phyloP scores from a whole-genome alignment of 2,113 vertebrate species.

The Euleptes europaea region DNA sequence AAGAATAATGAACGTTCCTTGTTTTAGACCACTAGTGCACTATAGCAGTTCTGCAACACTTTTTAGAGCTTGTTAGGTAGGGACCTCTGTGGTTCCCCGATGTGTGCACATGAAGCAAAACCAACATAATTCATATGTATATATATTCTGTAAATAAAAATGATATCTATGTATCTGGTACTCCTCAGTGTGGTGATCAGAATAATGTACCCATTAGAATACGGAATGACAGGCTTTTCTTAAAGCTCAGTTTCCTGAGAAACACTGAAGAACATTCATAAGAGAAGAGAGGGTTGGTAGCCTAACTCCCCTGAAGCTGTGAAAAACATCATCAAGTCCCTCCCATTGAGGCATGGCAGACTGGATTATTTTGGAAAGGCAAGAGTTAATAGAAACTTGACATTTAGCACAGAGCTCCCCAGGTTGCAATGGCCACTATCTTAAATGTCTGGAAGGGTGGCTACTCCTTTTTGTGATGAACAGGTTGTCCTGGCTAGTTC shows the following conservation, averaged over 20 bases:
- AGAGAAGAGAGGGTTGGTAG: background rate
- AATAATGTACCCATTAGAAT: background rate
- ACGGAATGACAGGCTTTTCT: background rate
- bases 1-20: conserved; percentile 17
- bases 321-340: background rate
- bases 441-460: too few species aligned
- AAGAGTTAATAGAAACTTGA: background rate
- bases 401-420: background rate
- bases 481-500: background rate
- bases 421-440: background rate
- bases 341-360: background rate
- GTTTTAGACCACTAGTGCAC: background rate
- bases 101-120: background rate
- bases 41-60: background rate
- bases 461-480: background rate
- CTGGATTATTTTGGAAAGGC: background rate
- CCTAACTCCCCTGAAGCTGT: background rate
- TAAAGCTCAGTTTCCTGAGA: background rate
- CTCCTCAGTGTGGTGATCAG: too few species aligned
- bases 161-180: background rate
- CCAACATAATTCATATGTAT: background rate
- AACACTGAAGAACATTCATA: background rate
- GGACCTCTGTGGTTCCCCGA: background rate
- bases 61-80: background rate
- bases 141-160: background rate